These are phyloP conservation scores for Yponomeuta cagnagella DNA, from an alignment of 2,888 invertebrate species.

Conservation along the genomic window DNA sequence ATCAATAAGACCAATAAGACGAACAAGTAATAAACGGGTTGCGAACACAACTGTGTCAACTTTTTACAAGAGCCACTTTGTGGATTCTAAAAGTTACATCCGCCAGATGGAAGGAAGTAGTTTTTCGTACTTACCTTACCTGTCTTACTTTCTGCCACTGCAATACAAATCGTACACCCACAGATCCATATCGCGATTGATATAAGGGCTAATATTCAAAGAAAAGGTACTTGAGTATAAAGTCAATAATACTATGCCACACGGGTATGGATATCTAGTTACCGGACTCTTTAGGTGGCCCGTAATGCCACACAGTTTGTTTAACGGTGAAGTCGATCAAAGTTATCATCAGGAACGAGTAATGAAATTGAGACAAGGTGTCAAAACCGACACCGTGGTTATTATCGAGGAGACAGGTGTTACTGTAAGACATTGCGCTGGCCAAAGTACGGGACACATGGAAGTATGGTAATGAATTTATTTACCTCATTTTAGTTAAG, in stretches of 20 bases:
- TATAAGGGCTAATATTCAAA: too few relatives aligned
- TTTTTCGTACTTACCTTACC: not conserved
- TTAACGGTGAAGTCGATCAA: not conserved
- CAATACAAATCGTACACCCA: not conserved
- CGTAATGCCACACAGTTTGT: too few relatives aligned
- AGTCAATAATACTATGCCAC: too few relatives aligned
- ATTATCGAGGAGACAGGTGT: not conserved
- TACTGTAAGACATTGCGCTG: not conserved
- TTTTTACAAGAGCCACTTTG: not conserved
- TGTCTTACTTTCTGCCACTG: not conserved
- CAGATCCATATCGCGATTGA: too few relatives aligned
- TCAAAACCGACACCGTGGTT: not conserved
- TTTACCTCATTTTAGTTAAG: not conserved
- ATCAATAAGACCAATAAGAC: not conserved
- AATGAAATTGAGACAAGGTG: not conserved
- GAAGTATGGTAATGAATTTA: not conserved
- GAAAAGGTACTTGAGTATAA: too few relatives aligned
- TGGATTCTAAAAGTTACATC: conserved; percentile 28
- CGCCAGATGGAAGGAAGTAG: conserved; percentile 40
- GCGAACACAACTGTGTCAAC: not conserved
- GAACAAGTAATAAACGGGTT: not conserved
- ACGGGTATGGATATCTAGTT: too few relatives aligned
- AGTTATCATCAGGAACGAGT: not conserved
- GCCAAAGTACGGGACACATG: not conserved
- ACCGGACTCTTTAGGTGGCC: too few relatives aligned